Conservation (phyloP, 2,888 invertebrate species). For the Tethea ocularis region DNA sequence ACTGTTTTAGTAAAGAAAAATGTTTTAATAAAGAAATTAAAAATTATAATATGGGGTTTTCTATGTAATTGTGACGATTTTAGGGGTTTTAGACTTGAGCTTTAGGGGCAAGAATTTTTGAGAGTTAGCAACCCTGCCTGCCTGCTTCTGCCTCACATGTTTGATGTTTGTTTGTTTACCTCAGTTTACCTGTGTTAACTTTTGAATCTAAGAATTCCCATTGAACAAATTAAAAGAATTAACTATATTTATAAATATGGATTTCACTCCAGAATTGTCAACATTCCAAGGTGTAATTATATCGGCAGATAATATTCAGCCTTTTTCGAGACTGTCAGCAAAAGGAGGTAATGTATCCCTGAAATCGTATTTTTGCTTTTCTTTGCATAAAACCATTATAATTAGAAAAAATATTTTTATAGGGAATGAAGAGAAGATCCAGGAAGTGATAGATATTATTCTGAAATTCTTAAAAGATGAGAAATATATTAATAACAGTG, state of each 20-base stretch:
- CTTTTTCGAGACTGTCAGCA: conserved; percentile 58
- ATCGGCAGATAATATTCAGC: conserved; percentile 61
- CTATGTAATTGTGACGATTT: too few relatives aligned
- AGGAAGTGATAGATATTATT: conserved; percentile 48
- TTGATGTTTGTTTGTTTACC: too few relatives aligned
- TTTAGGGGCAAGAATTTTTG: too few relatives aligned
- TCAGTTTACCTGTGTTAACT: too few relatives aligned
- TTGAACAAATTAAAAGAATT: too few relatives aligned
- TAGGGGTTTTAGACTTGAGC: too few relatives aligned
- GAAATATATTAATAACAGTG: conserved; percentile 48
- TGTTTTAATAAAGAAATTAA: too few relatives aligned
- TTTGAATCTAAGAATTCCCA: too few relatives aligned
- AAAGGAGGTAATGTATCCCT: conserved; percentile 59
- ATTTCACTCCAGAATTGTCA: conserved; percentile 64
- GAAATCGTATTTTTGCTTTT: neutral
- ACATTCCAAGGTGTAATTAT: conserved; percentile 69
- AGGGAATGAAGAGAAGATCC: conserved; percentile 73
- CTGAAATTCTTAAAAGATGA: conserved; percentile 53
- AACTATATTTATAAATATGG: conserved; percentile 39
- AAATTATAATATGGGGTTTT: too few relatives aligned
- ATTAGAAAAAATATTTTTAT: conserved; percentile 27
- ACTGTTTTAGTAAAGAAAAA: too few relatives aligned
- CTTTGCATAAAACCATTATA: neutral
- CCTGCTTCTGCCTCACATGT: too few relatives aligned
- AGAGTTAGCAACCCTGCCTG: too few relatives aligned